A percentile compares a stretch with the other conserved stretches of the same genome.
Conservation (phyloP, 2,797 vertebrate genomes). For the Geotria australis region DNA sequence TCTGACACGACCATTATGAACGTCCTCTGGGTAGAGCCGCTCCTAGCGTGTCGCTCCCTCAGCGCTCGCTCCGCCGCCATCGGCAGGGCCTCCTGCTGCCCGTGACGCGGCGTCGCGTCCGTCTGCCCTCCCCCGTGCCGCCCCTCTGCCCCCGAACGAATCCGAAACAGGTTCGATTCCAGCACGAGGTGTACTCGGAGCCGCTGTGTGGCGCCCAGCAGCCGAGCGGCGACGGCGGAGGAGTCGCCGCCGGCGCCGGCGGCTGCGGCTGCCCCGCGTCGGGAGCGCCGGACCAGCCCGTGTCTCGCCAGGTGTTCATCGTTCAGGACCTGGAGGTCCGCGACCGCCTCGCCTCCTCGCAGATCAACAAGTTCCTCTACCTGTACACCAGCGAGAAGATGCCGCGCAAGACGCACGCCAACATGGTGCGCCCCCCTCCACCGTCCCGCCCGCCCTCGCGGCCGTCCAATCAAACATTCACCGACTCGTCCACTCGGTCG, state of each 20-base stretch:
- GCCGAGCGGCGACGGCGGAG: too few relatives aligned
- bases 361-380: slow-evolving; percentile 76
- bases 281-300: slow-evolving; percentile 22
- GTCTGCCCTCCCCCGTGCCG: too few relatives aligned
- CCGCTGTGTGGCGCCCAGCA: too few relatives aligned
- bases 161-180: slow-evolving; percentile 83
- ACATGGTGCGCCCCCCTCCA: slow-evolving; percentile 30
- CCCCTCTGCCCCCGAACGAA: too few relatives aligned
- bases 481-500: too few relatives aligned
- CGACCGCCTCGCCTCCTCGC: slow-evolving; percentile 48
- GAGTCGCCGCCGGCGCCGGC: slow-evolving; percentile 1
- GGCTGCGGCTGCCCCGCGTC: background rate
- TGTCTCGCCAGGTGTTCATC: slow-evolving; percentile 55
- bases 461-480: too few relatives aligned
- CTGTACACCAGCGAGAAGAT: slow-evolving; percentile 66
- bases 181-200: slow-evolving; percentile 35
- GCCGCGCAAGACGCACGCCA: slow-evolving; percentile 54
- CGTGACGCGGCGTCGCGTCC: too few relatives aligned
- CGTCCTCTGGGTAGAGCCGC: too few relatives aligned
- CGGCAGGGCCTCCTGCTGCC: too few relatives aligned
- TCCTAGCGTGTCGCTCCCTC: too few relatives aligned
- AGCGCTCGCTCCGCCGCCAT: too few relatives aligned
- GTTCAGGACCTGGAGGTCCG: slow-evolving; percentile 66
- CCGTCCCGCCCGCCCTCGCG: background rate
- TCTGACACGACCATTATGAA: too few relatives aligned